Conservation (phyloP, 2,797 vertebrate species). For the Rhadinocentrus ornatus region DNA sequence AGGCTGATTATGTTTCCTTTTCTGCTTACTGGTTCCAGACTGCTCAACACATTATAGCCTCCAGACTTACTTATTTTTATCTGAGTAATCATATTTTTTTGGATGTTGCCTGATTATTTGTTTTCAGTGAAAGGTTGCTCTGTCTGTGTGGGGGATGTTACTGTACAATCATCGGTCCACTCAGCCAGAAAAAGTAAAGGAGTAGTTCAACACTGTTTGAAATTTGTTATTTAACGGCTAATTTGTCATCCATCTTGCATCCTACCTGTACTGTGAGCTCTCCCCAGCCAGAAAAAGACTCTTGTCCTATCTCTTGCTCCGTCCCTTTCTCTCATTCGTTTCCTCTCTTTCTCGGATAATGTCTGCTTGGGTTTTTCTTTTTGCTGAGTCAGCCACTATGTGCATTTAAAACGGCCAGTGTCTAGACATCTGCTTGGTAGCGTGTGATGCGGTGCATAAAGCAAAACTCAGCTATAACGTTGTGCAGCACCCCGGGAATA, state of each 20-base stretch:
- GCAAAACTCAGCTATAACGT: too few relatives aligned
- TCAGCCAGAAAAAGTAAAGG: conserved; percentile 9
- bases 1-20: conserved; percentile 36
- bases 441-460: too few relatives aligned
- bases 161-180: background rate
- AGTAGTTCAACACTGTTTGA: background rate
- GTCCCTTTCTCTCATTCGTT: background rate
- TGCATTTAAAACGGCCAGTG: background rate
- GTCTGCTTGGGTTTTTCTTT: background rate
- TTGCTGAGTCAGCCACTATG: background rate
- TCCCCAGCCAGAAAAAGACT: too few relatives aligned
- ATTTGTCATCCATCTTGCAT: background rate
- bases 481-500: too few relatives aligned
- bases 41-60: conserved; percentile 25
- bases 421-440: background rate
- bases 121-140: conserved; percentile 9
- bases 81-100: conserved; percentile 14
- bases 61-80: conserved; percentile 7
- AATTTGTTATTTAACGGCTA: background rate
- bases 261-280: too few relatives aligned
- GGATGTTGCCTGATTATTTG: conserved; percentile 3
- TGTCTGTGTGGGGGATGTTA: conserved; percentile 21
- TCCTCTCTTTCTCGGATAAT: background rate
- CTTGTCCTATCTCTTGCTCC: too few relatives aligned
- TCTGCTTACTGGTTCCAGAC: conserved; percentile 12